phyloP scores from a whole-genome alignment of 2,113 vertebrate species.

The Zosterops lateralis region DNA sequence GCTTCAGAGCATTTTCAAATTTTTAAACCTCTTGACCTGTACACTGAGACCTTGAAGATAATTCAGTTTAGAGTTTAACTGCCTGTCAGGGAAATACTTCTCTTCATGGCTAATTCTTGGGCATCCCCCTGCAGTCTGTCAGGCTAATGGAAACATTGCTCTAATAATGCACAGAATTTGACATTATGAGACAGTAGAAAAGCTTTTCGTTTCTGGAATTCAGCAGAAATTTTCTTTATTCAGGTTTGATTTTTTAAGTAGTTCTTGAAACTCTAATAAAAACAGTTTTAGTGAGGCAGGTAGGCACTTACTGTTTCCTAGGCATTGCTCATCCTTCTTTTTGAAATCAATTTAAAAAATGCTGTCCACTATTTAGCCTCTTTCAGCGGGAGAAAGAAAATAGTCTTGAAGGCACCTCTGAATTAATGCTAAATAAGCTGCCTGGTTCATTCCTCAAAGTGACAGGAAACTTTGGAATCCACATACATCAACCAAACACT shows the following conservation, averaged over 20 bases:
- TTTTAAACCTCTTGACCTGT: background rate
- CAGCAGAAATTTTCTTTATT: background rate
- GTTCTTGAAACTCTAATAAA: background rate
- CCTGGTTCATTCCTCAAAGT: background rate
- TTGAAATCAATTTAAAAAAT: background rate
- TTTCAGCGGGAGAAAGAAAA: background rate
- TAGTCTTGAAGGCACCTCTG: constrained; percentile 12
- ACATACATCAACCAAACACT: background rate
- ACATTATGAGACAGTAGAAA: background rate
- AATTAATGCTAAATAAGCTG: constrained; percentile 20
- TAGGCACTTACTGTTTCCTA: background rate
- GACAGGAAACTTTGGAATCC: background rate
- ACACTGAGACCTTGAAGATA: background rate
- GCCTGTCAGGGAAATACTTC: background rate
- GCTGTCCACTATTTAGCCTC: background rate
- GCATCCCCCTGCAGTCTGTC: background rate
- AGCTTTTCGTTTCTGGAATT: background rate
- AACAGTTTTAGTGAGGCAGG: background rate
- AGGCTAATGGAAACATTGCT: background rate
- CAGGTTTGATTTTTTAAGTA: background rate
- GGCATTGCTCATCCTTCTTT: background rate
- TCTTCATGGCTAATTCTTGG: background rate
- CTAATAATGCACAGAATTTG: background rate
- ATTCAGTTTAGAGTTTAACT: constrained; percentile 2
- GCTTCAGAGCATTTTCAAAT: background rate